Conservation (phyloP, 2,888 invertebrate species). For the Tethea ocularis region DNA sequence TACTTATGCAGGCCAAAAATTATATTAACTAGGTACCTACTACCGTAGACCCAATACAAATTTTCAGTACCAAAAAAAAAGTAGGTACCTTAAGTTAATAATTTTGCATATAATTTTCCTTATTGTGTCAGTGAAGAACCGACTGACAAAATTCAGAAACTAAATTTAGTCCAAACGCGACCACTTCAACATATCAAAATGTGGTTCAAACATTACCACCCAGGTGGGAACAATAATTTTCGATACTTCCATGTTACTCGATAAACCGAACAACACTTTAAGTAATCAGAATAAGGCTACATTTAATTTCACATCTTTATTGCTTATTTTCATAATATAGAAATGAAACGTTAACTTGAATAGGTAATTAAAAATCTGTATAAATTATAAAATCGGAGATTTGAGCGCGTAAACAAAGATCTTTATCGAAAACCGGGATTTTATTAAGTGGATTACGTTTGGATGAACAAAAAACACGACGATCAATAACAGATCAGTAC, state of each 20-base stretch:
- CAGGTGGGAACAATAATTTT: background rate
- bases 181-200: background rate
- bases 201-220: slow-evolving; percentile 9
- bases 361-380: slow-evolving; percentile 37
- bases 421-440: slow-evolving; percentile 25
- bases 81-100: too few relatives aligned
- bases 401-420: slow-evolving; percentile 26
- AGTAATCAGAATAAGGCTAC: slow-evolving; percentile 34
- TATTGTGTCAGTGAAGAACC: background rate
- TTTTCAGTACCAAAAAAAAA: too few relatives aligned
- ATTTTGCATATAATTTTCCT: too few relatives aligned
- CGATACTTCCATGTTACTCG: slow-evolving; percentile 17
- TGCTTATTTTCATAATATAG: slow-evolving; percentile 29
- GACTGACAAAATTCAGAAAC: background rate
- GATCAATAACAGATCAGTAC: too few relatives aligned
- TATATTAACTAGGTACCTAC: too few relatives aligned
- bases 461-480: background rate
- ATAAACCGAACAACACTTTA: slow-evolving; percentile 14
- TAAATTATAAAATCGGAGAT: slow-evolving; percentile 33
- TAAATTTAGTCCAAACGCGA: background rate
- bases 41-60: too few relatives aligned
- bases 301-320: slow-evolving; percentile 53
- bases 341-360: slow-evolving; percentile 30
- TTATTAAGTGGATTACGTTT: background rate
- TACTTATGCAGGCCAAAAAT: too few relatives aligned